Evolutionary conservation across 2,888 invertebrate species (phyloP).

Genomic region (Polydesmus complanatus): DNA sequence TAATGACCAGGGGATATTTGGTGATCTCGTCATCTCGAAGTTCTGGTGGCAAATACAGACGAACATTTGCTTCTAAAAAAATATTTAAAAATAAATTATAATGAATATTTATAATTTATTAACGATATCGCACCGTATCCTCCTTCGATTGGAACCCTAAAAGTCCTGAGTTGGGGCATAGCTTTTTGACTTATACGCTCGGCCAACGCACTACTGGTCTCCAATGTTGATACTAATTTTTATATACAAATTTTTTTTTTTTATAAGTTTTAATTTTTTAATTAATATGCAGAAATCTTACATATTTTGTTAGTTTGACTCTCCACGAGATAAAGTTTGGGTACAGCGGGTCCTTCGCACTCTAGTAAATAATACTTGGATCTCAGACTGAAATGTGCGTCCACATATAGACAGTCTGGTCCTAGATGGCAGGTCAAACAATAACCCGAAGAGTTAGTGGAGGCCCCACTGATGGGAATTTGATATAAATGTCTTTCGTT

Average conservation of each 20-base stretch:
- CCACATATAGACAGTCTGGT: conserved; percentile 69
- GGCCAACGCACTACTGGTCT: conserved; percentile 66
- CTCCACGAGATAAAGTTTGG: conserved; percentile 55
- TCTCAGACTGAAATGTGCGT: conserved; percentile 39
- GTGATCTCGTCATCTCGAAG: conserved; percentile 83
- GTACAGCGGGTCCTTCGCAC: conserved; percentile 81
- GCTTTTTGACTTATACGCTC: too few species aligned
- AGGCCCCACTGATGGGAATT: conserved; percentile 51
- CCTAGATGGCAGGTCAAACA: conserved; percentile 70
- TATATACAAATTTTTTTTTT: background rate
- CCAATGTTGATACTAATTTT: conserved; percentile 40
- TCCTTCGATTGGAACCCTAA: conserved; percentile 76
- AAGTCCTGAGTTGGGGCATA: conserved; percentile 72
- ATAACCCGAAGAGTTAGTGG: conserved; percentile 54
- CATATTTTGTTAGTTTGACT: conserved; percentile 20
- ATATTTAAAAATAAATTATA: background rate
- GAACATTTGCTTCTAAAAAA: conserved; percentile 55
- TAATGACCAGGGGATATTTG: conserved; percentile 75
- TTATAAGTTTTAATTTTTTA: background rate
- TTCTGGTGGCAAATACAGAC: conserved; percentile 74
- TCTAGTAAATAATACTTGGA: conserved; percentile 69
- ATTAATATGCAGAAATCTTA: too few species aligned
- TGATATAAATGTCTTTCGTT: conserved; percentile 77
- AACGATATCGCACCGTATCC: too few species aligned
- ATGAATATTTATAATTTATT: background rate